These are phyloP conservation scores for Anadara kagoshimensis DNA, from an alignment of 1,140 invertebrate genomes.

Conservation along the genomic window DNA sequence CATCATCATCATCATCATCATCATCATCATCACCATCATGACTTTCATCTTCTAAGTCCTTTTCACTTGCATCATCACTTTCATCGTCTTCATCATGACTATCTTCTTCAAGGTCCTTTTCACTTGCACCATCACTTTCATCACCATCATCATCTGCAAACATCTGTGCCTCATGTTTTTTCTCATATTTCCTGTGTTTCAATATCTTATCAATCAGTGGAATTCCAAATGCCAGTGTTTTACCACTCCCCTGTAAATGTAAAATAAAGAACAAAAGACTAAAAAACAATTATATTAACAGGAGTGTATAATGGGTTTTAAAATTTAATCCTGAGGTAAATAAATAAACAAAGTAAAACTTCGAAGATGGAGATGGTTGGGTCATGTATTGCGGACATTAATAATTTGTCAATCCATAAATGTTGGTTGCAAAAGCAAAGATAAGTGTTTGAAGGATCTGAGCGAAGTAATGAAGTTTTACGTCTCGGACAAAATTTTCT, in stretches of 20 bases:
- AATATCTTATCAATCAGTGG: constrained; percentile 79
- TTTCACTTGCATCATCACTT: constrained; percentile 41
- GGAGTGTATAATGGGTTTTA: too few species aligned
- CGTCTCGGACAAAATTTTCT: too few species aligned
- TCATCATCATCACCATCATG: constrained; percentile 38
- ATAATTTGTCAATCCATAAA: too few species aligned
- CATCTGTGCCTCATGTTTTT: background rate
- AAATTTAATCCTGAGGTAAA: too few species aligned
- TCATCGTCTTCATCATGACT: constrained; percentile 62
- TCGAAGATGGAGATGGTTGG: too few species aligned
- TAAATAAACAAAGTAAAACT: too few species aligned
- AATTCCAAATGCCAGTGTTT: constrained; percentile 97
- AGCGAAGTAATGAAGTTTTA: too few species aligned
- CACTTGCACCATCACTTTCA: constrained; percentile 14
- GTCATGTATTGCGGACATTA: too few species aligned
- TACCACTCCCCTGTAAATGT: constrained; percentile 87
- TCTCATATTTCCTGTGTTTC: constrained; percentile 22
- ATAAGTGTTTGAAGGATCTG: too few species aligned
- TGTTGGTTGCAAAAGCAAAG: too few species aligned
- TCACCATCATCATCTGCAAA: constrained; percentile 1
- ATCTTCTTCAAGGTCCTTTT: constrained; percentile 35
- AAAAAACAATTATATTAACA: too few species aligned
- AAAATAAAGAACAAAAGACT: too few species aligned
- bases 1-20: constrained; percentile 35
- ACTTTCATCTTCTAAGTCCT: constrained; percentile 58